Conservation (phyloP, 2,888 invertebrate genomes). For the Trisateles emortualis region DNA sequence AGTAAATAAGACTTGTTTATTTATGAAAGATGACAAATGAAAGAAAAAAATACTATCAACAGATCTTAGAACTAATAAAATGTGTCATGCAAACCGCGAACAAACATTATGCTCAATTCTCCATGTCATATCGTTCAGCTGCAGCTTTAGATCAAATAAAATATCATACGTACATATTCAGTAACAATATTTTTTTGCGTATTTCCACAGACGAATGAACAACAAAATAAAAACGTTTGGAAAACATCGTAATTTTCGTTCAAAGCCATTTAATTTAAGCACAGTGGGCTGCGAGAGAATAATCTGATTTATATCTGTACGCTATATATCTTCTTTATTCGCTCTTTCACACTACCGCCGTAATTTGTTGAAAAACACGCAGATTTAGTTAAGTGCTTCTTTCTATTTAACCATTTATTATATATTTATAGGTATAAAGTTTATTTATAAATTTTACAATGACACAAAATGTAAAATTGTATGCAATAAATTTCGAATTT, state of each 20-base stretch:
- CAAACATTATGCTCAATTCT: constrained; percentile 1
- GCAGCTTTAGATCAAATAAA: constrained; percentile 10
- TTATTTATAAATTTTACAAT: constrained; percentile 32
- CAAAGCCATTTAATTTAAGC: constrained; percentile 73
- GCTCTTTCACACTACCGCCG: constrained; percentile 58
- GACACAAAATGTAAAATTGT: too few species aligned
- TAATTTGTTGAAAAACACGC: constrained; percentile 70
- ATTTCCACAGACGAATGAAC: constrained; percentile 42
- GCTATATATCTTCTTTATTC: constrained; percentile 67
- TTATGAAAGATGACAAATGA: constrained; percentile 3
- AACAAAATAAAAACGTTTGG: constrained; percentile 56
- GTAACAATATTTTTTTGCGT: constrained; percentile 23
- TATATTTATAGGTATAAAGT: constrained; percentile 29
- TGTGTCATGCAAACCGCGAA: background rate
- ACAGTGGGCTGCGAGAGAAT: constrained; percentile 62
- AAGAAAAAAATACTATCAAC: constrained; percentile 1
- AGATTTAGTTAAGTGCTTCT: constrained; percentile 63
- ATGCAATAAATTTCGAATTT: background rate
- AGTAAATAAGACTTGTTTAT: background rate
- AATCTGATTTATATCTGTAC: constrained; percentile 77
- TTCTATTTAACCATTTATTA: constrained; percentile 48
- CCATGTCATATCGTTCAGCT: background rate
- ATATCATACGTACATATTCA: constrained; percentile 10
- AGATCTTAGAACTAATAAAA: constrained; percentile 8
- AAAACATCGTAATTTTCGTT: constrained; percentile 74